Evolutionary conservation across 2,113 vertebrate genomes (phyloP), one percentile per base, ranked within the genome.

Genomic region (Quiscalus mexicanus): DNA sequence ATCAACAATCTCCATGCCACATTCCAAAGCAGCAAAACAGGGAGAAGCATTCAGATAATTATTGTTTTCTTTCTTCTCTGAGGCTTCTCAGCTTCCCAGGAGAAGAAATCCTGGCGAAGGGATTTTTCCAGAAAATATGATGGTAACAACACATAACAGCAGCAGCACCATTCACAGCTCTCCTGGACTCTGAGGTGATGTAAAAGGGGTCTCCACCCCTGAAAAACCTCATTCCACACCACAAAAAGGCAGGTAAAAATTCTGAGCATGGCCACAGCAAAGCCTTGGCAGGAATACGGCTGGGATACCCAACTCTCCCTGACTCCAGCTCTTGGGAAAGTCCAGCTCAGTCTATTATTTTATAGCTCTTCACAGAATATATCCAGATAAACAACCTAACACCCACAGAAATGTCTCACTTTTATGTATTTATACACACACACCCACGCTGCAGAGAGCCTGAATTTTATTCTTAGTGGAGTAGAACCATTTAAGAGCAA

Each of bases 371-470:
- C 56, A 25, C 13, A 33, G 62, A 88, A 70, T 41, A 64, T 10
- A 74, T 9, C 30, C 50, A 81, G 11, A 41, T 58, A 84, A 84
- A 77, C 31, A 63, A 63, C 4, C 37, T 15, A 68, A 45, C 45
- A 60, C 45, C 33, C 21, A 45, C 31, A 60, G 35, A 20, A 73
- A 77, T 41, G 16, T 44, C 41, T 77, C 50, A 22, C 5, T 62
- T 17, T 2, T 9, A 8, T 45, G 69, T 6, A 6, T 49, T 63
- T 82, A 27, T 31, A 63, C 6, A 39, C 15, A 42, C 5, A 41
- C 3, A 10, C 9, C 5, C 24, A 87, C 5, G 0, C 37, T 24
- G 8, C 1, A 22, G 0, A 33, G 45, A 82, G 31, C 21, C 13
- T 87, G 44, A 74, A 12, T 28, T 60, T 59, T 11, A 60, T 49